Base-by-base conservation (phyloP, 1,140 invertebrate genomes). In the Ganaspis sp. region DNA sequence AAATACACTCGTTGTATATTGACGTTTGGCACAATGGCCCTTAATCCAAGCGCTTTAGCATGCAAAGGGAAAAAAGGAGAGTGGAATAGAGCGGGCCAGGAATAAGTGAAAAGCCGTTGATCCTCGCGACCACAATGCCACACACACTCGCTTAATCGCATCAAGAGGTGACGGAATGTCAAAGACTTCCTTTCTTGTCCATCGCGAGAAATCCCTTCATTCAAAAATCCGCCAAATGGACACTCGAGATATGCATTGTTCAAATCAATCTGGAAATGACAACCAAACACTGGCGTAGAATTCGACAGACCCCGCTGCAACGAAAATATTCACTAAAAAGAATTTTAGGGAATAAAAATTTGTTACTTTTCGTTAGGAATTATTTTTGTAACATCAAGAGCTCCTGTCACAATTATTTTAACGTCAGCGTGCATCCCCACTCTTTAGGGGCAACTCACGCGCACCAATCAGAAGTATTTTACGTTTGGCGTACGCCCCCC, bases 131-230 rank as follows among this genome's bases (percentile, higher is more conserved):
- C 80, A 78, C 81, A 78, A 81, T 79, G 79, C 76, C 58, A 54
- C 73, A 76, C 71, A 74, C 75, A 77, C 64, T 83, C 77, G 23
- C 74, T 71, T 84, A 84, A 85, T 85, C 84, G 84, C 83, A 84
- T 85, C 78, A 85, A 76, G 69, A 69, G 80, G 73, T 75, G 64
- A 78, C 76, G 53, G 58, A 78, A 76, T 54, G 73, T 79, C 76
- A 80, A 78, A 82, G 72, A 64, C 70, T 74, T 75, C 49, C 70
- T 23, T 58, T 38, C 69, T 53, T 42, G 29, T 29, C 49, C 19
- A 45, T 15, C 21, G 38, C 21, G 38, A 45, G 26, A 76, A 76
- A 76, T 76, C 69, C 69, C 17, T 54, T 38, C 74, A 37, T 58
- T 49, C 49, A 76, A 71, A 64, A 76, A 58, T 34, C 53, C n/a